Conservation (phyloP, 2,888 invertebrate genomes). For the Laothoe populi region DNA sequence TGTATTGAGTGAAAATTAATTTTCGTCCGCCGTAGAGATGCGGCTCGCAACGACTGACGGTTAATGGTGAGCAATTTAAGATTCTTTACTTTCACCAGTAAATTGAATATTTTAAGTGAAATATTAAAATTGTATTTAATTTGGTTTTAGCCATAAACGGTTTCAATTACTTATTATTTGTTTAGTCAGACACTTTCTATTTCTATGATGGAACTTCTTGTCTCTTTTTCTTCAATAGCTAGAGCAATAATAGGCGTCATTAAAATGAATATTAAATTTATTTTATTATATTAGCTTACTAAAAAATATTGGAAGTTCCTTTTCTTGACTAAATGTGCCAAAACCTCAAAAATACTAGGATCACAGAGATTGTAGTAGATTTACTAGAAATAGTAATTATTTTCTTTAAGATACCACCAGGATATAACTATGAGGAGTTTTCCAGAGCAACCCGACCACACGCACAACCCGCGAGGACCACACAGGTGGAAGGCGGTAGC, state of each 20-base stretch:
- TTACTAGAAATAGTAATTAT: no score
- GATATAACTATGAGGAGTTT: slow-evolving; percentile 22
- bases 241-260: no score
- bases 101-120: slow-evolving; percentile 9
- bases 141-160: background rate
- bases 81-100: slow-evolving; percentile 3
- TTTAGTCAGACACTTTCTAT: no score
- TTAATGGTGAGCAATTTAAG: slow-evolving; percentile 10
- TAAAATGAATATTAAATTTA: no score
- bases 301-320: no score
- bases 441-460: slow-evolving; percentile 45
- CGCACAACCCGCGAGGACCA: slow-evolving; percentile 50
- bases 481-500: slow-evolving; percentile 68
- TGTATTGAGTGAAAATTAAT: slow-evolving; percentile 74
- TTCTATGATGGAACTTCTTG: no score
- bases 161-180: no score
- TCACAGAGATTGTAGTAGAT: no score
- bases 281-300: no score
- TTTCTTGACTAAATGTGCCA: no score
- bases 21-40: slow-evolving; percentile 38
- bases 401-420: slow-evolving; percentile 32
- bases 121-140: background rate
- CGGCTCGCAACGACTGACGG: slow-evolving; percentile 5
- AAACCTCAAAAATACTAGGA: no score
- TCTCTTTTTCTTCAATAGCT: no score